Evolutionary conservation across 2,113 vertebrate genomes (phyloP), one percentile per base, ranked within the genome.

Genomic region (Patagioenas fasciata): DNA sequence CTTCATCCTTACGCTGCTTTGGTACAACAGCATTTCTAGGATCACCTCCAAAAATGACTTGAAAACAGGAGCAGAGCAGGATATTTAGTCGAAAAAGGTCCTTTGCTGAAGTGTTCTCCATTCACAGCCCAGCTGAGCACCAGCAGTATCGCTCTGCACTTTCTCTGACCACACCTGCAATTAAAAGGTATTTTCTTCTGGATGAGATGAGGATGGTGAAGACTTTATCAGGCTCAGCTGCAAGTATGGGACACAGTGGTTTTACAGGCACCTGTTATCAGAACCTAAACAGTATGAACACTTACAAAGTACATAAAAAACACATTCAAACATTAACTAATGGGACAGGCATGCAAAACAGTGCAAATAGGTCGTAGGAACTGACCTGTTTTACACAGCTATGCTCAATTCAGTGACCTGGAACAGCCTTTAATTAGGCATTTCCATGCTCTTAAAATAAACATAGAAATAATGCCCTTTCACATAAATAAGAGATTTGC

Each of bases 311-410:
- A 65, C 54, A 75, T n/a, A 91, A 38, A 84, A 83, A 85, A 67
- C 34, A 78, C 64, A 88, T 65, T 58, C 82, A 90, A 83, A 78
- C 75, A 86, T 66, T 47, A 93, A 74, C 61, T 61, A 72, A 84
- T 26, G 74, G 36, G 71, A 86, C 67, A 64, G 6, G 18, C 26
- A 2, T 82, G 70, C 50, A 96, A 96, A 94, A 47, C 67, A 90
- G 67, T 79, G 79, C 67, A 83, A 77, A 95, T 60, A 80, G 94
- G 88, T 80, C 21, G 10, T 26, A 83, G 74, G 64, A 94, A 78
- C 2, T 91, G 89, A 96, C 88, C 93, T 86, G 72, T 66, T 96
- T 90, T 91, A 83, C 93, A 84, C 82, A 91, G 67, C 82, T 71
- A 56, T 3, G 32, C 82, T 90, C 82, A 72, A 38, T 50, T 74